Base-by-base conservation (phyloP, 2,113 vertebrate genomes). In the Thymallus thymallus region DNA sequence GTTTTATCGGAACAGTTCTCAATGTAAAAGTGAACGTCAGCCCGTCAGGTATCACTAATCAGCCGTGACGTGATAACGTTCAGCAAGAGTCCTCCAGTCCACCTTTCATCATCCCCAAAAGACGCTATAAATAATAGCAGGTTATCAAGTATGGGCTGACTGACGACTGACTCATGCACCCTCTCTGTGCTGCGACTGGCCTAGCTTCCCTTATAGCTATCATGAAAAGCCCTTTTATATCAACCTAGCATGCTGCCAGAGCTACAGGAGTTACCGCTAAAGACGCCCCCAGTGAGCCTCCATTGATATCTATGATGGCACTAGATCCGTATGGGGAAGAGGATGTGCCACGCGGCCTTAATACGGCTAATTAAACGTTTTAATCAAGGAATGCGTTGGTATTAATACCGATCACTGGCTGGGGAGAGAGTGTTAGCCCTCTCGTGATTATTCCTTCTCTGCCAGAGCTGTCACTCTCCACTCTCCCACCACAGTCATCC, bases 111-210 rank as follows among this genome's bases (percentile, higher is more conserved):
- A 75, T 77, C 68, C 79, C 74, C 4, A 51, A 65, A 76, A 72
- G 62, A 68, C 76, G 74, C 77, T 80, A 79, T 90, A 87, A 89
- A 85, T 89, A 91, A 92, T 86, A 77, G 83, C 84, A 85, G 87
- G 85, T 88, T 90, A 85, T 82, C 90, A 84, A 86, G 82, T 83
- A 87, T 84, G 82, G 82, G 60, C 61, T 63, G 55, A 77, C 78
- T 88, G 86, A 90, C 82, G 90, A 89, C 87, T 81, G 72, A 18
- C 76, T 75, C 76, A 72, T 73, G 16, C 35, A 41, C 35, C 10
- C 9, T 41, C 35, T 12, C 35, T 41, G 9, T 41, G 35, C 35
- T 41, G 35, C 9, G 35, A 12, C 35, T 41, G 35, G 35, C 35
- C 35, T 41, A 41, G 9, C 56, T 20, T 71, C 70, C 83, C 80